Base-by-base conservation (phyloP, 64 coral and sea anemone species). In the Montipora efflorescens region DNA sequence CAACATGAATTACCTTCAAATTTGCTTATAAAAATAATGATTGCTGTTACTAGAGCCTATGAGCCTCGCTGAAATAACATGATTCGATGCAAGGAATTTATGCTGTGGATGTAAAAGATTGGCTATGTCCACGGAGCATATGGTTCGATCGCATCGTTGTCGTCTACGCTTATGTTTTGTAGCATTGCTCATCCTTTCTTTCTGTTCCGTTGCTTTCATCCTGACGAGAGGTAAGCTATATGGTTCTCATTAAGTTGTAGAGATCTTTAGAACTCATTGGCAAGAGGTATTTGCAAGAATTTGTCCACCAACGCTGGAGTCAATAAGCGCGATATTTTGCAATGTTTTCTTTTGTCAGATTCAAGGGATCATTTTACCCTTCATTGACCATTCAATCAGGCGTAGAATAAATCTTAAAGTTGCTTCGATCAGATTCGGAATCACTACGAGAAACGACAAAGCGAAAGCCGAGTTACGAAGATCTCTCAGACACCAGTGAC, bases 131-230 rank as follows among this genome's bases (percentile, higher is more conserved):
- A 68, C 61, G n/a, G 15, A 48, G 66, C 59, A 49, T 28, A 93
- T 93, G 92, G 84, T 47, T 15, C 61, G 61, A 13, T 70, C 92
- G 11, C 67, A 88, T 43, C 23, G 92, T 48, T 78, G 15, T 71
- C 87, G 64, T 79, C 84, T 88, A 72, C 92, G 85, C 7, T 57
- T 93, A 16, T 59, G 59, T 68, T 93, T 93, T 20, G 16, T 93
- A 4, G 57, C 36, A 9, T 62, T 93, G 23, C 20, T 93, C 4
- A 47, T 20, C 8, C 23, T 88, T n/a, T 77, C 84, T 69, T 11
- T 77, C 3, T 73, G 76, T 28, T 93, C 84, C 12, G 75, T 93
- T 28, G 68, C 87, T 0, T 79, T 88, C 47, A 87, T 93, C 8
- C 53, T 93, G 67, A 76, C 82, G 19, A 76, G 87, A 93, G 92